Evolutionary conservation across 2,797 vertebrate genomes (phyloP).

Genomic region (Macrochelys suwanniensis): DNA sequence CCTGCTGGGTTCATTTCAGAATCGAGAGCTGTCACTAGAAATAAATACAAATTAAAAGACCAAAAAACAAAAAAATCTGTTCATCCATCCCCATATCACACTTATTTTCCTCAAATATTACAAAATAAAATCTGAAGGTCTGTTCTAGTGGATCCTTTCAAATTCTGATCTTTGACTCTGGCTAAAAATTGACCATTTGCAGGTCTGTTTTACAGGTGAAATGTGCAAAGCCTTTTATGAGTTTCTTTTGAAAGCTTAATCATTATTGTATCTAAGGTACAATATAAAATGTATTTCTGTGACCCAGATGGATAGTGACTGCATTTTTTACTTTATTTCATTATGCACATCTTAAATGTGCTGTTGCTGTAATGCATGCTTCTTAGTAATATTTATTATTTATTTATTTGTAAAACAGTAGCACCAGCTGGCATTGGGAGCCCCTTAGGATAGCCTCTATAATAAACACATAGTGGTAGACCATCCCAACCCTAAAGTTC

Average conservation of each 20-base stretch:
- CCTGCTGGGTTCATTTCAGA: background rate
- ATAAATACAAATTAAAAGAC: background rate
- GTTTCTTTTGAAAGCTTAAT: slow-evolving; percentile 8
- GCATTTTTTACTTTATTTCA: background rate
- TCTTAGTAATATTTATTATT: slow-evolving; percentile 51
- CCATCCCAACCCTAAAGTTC: background rate
- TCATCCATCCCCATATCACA: slow-evolving; percentile 1
- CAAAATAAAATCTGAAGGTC: background rate
- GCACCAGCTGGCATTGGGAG: slow-evolving; percentile 10
- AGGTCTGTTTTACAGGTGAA: slow-evolving; percentile 48
- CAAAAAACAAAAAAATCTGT: background rate
- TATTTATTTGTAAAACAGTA: background rate
- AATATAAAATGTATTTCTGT: slow-evolving; percentile 25
- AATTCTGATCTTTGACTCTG: slow-evolving; percentile 26
- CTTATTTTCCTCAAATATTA: background rate
- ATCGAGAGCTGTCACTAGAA: background rate
- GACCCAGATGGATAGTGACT: background rate
- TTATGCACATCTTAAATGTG: background rate
- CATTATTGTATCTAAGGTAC: background rate
- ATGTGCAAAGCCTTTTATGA: slow-evolving; percentile 30
- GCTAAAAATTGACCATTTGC: slow-evolving; percentile 37
- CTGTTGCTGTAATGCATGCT: slow-evolving; percentile 31
- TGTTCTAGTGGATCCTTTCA: slow-evolving; percentile 17
- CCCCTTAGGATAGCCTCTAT: slow-evolving; percentile 2
- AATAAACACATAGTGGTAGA: background rate